Percentiles rank a stretch among this genome's conserved stretches.
Conservation (phyloP, 2,113 vertebrate genomes). For the Cyphomyrus discorhynchus region DNA sequence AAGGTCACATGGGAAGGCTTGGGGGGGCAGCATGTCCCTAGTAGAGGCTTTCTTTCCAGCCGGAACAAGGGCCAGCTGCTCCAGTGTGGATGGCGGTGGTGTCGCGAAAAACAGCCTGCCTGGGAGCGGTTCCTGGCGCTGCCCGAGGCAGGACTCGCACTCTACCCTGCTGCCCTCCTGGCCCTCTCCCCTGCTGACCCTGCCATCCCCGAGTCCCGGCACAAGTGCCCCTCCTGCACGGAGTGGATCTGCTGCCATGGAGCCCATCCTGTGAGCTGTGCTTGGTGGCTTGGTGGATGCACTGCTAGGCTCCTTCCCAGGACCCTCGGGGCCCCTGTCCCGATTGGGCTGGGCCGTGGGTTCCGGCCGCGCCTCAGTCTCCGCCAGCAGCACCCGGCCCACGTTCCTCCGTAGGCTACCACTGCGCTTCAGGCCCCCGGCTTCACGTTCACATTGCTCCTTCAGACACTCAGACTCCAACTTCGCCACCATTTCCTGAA, state of each 20-base stretch:
- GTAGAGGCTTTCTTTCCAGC: not conserved
- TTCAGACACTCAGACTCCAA: constrained; percentile 82
- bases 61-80: constrained; percentile 1
- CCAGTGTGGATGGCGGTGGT: constrained; percentile 9
- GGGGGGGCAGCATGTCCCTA: not conserved
- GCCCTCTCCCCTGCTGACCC: constrained; percentile 8
- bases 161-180: constrained; percentile 7
- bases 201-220: not conserved
- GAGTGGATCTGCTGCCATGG: not conserved
- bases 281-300: not conserved
- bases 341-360: not conserved
- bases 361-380: constrained; percentile 28
- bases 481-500: constrained; percentile 88
- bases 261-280: not conserved
- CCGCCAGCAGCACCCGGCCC: constrained; percentile 72
- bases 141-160: not conserved
- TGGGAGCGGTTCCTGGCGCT: constrained; percentile 64
- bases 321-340: not conserved
- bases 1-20: not conserved
- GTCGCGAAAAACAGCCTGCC: constrained; percentile 76
- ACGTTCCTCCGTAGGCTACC: constrained; percentile 77
- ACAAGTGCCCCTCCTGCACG: no score
- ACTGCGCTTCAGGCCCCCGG: constrained; percentile 65
- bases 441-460: constrained; percentile 60
- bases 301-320: not conserved